These are phyloP conservation scores for Lophotriccus pileatus DNA, from an alignment of 2,797 vertebrate species.

Conservation along the genomic window DNA sequence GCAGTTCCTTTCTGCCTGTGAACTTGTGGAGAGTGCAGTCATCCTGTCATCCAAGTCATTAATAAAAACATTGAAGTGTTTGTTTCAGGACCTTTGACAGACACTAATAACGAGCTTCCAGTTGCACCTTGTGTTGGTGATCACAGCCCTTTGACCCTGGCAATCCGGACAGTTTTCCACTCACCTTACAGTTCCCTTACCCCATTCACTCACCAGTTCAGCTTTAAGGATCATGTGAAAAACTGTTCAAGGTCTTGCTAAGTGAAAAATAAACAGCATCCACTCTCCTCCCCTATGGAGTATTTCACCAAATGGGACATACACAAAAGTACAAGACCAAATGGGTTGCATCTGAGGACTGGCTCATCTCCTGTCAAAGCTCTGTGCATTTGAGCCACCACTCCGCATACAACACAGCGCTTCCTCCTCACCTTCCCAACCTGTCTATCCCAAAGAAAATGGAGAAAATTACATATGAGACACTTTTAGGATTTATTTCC, in stretches of 20 bases:
- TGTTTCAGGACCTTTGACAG: background rate
- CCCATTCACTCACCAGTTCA: accelerated
- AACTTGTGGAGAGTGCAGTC: background rate
- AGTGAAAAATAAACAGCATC: background rate
- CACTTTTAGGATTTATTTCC: background rate
- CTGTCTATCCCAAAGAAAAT: background rate
- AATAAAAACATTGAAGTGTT: background rate
- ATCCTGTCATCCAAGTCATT: background rate
- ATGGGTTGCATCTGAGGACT: background rate
- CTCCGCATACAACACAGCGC: background rate
- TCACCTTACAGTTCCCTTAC: background rate
- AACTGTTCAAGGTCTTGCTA: background rate
- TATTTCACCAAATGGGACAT: background rate
- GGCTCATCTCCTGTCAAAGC: background rate
- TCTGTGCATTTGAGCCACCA: background rate
- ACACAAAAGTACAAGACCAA: background rate
- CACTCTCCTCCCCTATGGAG: background rate
- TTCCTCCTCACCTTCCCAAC: background rate
- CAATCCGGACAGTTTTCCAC: background rate
- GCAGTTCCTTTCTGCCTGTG: background rate
- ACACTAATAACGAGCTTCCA: background rate
- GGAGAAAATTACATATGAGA: background rate
- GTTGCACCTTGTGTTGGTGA: background rate
- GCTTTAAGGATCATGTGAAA: background rate
- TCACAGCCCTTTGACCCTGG: background rate